phyloP scores from a whole-genome alignment of 2,888 invertebrate genomes.

The Ferdinandea cuprea region DNA sequence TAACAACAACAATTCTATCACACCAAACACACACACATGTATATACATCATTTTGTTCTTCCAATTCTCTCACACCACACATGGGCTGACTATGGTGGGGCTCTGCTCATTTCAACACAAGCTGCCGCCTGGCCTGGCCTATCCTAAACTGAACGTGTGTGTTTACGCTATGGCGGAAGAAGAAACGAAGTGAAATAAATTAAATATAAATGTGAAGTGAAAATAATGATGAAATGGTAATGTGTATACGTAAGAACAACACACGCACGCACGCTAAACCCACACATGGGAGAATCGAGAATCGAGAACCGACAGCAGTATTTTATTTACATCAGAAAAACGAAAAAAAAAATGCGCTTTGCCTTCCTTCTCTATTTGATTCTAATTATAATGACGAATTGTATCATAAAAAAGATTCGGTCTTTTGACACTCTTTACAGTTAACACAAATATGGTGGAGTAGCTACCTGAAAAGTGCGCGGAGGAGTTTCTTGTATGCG shows the following conservation, averaged over 20 bases:
- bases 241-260: slow-evolving; percentile 19
- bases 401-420: slow-evolving; percentile 34
- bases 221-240: slow-evolving; percentile 65
- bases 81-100: slow-evolving; percentile 25
- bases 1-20: slow-evolving; percentile 52
- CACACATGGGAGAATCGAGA: background rate
- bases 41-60: slow-evolving; percentile 45
- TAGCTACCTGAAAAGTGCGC: background rate
- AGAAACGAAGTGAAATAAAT: slow-evolving; percentile 69
- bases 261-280: background rate
- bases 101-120: background rate
- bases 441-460: slow-evolving; percentile 40
- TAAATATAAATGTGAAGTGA: slow-evolving; percentile 66
- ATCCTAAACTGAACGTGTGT: slow-evolving; percentile 33
- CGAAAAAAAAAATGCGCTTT: too few species aligned
- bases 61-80: slow-evolving; percentile 39
- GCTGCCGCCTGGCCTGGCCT: too few species aligned
- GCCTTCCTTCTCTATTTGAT: slow-evolving; percentile 24
- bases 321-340: slow-evolving; percentile 4
- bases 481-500: slow-evolving; percentile 1
- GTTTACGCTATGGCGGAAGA: slow-evolving; percentile 68
- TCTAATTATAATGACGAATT: slow-evolving; percentile 61
- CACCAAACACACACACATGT: too few species aligned
- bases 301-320: background rate
- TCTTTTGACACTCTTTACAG: slow-evolving; percentile 50